Evolutionary conservation across 2,797 vertebrate species (phyloP).

Genomic region (Manis javanica): DNA sequence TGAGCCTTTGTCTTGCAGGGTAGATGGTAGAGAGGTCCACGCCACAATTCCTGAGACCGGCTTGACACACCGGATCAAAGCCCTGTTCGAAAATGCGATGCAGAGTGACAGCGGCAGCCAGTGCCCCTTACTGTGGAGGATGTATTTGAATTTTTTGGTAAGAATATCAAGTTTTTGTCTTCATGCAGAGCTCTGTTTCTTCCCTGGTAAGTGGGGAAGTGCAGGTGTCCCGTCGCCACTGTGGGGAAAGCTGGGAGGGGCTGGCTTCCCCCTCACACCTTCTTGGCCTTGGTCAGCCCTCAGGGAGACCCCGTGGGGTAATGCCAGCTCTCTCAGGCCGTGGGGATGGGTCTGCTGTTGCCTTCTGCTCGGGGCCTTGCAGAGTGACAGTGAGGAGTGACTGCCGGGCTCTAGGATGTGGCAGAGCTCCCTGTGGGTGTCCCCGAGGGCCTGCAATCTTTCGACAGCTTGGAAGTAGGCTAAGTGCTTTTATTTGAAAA

Average conservation of each 20-base stretch:
- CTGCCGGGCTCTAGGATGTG: accelerated
- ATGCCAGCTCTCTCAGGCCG: background rate
- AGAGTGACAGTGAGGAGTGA: background rate
- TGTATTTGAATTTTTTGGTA: constrained; percentile 96
- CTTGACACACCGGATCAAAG: constrained; percentile 93
- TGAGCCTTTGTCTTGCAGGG: constrained; percentile 82
- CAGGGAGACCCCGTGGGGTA: background rate
- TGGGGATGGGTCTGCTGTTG: accelerated
- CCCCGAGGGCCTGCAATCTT: background rate
- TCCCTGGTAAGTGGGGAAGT: background rate
- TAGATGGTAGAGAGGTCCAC: constrained; percentile 82
- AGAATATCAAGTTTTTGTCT: constrained; percentile 63
- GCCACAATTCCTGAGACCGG: constrained; percentile 93
- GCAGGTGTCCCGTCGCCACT: background rate
- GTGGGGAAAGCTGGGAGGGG: background rate
- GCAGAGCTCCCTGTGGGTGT: background rate
- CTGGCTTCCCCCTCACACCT: background rate
- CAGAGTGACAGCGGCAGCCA: constrained; percentile 89
- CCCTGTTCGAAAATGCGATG: constrained; percentile 92
- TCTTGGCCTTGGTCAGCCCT: accelerated
- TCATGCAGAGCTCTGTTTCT: background rate
- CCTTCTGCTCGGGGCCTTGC: background rate
- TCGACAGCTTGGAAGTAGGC: background rate
- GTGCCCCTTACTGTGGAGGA: constrained; percentile 96
- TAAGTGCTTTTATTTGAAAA: background rate